Evolutionary conservation across 2,888 invertebrate species (phyloP).

Genomic region (Stenurella melanura): DNA sequence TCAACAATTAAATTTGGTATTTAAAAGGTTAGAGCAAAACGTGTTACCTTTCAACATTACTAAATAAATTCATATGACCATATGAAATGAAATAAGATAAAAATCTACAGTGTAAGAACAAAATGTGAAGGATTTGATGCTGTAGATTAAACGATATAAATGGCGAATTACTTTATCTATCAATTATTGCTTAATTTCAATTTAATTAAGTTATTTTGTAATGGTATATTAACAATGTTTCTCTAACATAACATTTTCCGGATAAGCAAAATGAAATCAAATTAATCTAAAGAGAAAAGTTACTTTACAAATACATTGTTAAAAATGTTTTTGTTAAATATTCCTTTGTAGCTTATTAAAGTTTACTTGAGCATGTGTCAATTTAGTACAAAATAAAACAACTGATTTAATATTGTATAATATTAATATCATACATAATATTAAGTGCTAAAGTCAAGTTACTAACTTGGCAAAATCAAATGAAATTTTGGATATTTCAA

Average conservation of each 20-base stretch:
- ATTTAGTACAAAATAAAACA: no score
- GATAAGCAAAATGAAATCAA: no score
- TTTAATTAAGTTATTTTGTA: not conserved
- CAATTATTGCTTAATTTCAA: slow-evolving; percentile 7
- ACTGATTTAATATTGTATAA: no score
- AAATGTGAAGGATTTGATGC: not conserved
- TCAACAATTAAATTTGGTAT: slow-evolving; percentile 18
- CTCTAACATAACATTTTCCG: no score
- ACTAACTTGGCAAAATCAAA: no score
- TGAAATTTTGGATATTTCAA: no score
- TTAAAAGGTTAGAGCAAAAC: not conserved
- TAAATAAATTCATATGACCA: not conserved
- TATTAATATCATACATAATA: no score
- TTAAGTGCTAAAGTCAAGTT: no score
- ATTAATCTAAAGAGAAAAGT: not conserved
- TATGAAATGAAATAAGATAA: not conserved
- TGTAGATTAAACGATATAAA: not conserved
- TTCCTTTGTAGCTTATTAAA: no score
- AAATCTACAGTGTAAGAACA: not conserved
- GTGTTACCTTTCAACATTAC: not conserved
- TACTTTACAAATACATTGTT: not conserved
- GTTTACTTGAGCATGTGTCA: no score
- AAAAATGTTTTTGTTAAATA: not conserved
- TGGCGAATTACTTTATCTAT: not conserved
- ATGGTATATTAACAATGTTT: not conserved